Percentiles rank a stretch among this genome's conserved stretches.
phyloP scores from a whole-genome alignment of 1,140 invertebrate species.

The Neocloeon triangulifer region DNA sequence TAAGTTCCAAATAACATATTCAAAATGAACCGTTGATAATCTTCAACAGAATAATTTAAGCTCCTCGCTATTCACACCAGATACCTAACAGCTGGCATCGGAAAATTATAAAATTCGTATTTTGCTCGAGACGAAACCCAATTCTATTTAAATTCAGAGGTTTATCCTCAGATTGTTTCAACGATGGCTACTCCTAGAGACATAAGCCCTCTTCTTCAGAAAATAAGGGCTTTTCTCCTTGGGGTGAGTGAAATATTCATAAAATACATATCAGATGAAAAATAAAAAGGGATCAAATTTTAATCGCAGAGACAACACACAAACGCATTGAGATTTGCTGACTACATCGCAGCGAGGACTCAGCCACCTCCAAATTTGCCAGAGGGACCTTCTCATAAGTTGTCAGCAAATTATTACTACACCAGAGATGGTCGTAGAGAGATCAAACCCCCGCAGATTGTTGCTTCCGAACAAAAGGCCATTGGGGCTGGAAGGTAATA shows the following conservation, averaged over 20 bases:
- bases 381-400: slow-evolving; percentile 44
- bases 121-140: too few species aligned
- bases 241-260: background rate
- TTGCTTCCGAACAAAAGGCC: slow-evolving; percentile 16
- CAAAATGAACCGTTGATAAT: too few species aligned
- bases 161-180: too few species aligned
- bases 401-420: slow-evolving; percentile 57
- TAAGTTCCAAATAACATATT: too few species aligned
- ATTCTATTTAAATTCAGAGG: too few species aligned
- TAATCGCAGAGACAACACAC: slow-evolving; percentile 21
- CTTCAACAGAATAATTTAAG: too few species aligned
- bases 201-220: background rate
- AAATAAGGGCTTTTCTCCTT: background rate
- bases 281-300: too few species aligned
- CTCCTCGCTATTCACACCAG: too few species aligned
- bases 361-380: slow-evolving; percentile 54
- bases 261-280: too few species aligned
- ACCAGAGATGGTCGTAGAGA: slow-evolving; percentile 48
- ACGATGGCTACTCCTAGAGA: background rate
- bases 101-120: too few species aligned
- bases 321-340: slow-evolving; percentile 35
- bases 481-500: slow-evolving; percentile 7
- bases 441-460: slow-evolving; percentile 36
- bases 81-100: too few species aligned
- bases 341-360: slow-evolving; percentile 34